A percentile compares a stretch with the other conserved stretches of the same genome.
These are phyloP conservation scores for Yoshiicerus persimilis DNA, from an alignment of 1,140 invertebrate species.

Conservation along the genomic window DNA sequence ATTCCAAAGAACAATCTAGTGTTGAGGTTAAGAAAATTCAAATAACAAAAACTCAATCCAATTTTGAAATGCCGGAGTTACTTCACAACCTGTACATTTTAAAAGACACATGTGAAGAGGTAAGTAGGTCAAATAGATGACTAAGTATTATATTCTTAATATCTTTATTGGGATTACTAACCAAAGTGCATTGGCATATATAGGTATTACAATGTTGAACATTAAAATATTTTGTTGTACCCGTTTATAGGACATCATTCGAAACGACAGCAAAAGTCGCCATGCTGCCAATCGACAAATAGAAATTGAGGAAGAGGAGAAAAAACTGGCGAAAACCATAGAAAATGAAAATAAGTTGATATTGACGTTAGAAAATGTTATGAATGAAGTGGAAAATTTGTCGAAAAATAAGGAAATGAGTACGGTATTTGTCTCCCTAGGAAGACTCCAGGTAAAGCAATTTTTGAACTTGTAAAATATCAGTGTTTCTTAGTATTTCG, in stretches of 20 bases:
- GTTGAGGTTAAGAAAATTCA: background rate
- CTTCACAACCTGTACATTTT: conserved; percentile 88
- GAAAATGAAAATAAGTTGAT: conserved; percentile 74
- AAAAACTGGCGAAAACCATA: conserved; percentile 69
- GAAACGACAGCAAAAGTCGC: conserved; percentile 77
- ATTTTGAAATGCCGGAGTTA: conserved; percentile 79
- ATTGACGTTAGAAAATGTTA: conserved; percentile 69
- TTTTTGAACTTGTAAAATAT: background rate
- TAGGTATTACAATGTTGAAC: too few relatives aligned
- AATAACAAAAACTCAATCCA: conserved; percentile 41
- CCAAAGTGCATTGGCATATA: too few relatives aligned
- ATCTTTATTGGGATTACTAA: too few relatives aligned
- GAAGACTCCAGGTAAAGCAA: conserved; percentile 26
- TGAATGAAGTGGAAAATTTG: background rate
- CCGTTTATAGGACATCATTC: conserved; percentile 74
- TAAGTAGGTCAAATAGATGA: too few relatives aligned
- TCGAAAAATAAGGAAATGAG: background rate
- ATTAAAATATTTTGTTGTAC: too few relatives aligned
- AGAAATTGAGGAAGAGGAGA: conserved; percentile 76
- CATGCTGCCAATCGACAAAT: conserved; percentile 75
- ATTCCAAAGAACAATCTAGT: background rate
- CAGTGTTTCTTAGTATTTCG: background rate
- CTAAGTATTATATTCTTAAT: too few relatives aligned
- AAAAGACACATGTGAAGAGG: conserved; percentile 89
- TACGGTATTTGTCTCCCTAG: conserved; percentile 11